Conservation (phyloP, 2,797 vertebrate genomes). For the Acanthopagrus latus region DNA sequence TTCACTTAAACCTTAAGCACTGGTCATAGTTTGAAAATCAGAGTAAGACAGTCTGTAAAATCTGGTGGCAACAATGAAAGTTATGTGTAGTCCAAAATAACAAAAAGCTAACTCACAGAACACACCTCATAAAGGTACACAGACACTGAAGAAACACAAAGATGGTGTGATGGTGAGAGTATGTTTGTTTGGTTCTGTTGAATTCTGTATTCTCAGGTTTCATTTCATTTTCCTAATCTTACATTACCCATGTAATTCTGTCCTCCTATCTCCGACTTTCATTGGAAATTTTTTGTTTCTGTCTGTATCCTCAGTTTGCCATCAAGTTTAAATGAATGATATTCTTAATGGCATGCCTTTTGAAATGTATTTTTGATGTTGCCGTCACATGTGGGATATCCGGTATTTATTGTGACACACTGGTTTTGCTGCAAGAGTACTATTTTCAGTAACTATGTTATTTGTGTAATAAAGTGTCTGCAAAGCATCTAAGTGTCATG, state of each 20-base stretch:
- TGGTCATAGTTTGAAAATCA: neutral
- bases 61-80: neutral
- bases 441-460: constrained; percentile 99
- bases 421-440: constrained; percentile 98
- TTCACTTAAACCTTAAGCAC: neutral
- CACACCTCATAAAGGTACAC: neutral
- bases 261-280: neutral
- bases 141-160: neutral
- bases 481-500: constrained; percentile 88
- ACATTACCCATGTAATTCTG: neutral
- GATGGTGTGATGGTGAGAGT: neutral
- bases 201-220: constrained; percentile 32
- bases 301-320: constrained; percentile 5
- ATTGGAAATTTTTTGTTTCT: constrained; percentile 1
- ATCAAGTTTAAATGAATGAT: constrained; percentile 35
- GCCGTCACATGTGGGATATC: constrained; percentile 87
- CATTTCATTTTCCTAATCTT: neutral
- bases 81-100: neutral
- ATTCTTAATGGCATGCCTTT: constrained; percentile 58
- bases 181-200: neutral
- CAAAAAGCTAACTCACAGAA: neutral
- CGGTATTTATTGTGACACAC: constrained; percentile 93
- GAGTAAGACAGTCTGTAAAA: neutral
- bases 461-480: constrained; percentile 99
- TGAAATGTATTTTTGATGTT: constrained; percentile 57